phyloP scores from a whole-genome alignment of 2,113 vertebrate species.

The Nipponia nippon region DNA sequence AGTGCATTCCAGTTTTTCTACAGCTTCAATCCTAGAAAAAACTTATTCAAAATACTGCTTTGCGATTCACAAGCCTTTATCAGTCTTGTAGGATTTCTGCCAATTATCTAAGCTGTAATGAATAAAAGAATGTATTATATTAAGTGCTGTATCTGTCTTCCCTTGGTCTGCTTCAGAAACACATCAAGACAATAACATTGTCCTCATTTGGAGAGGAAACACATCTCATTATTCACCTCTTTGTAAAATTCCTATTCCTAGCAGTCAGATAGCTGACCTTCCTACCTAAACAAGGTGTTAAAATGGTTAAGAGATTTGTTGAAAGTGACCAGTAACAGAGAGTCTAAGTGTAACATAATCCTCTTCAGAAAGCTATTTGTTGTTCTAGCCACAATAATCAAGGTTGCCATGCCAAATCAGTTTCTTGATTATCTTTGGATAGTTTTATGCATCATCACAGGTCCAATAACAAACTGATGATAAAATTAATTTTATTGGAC shows the following conservation, averaged over 20 bases:
- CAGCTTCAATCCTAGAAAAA: background rate
- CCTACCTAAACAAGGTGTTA: background rate
- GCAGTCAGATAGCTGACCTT: conserved; percentile 30
- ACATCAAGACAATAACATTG: background rate
- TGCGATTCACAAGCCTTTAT: background rate
- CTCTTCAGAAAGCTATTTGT: conserved; percentile 45
- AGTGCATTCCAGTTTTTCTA: background rate
- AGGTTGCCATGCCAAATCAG: conserved; percentile 36
- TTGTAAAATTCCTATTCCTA: background rate
- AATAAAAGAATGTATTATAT: background rate
- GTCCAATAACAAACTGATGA: conserved; percentile 64
- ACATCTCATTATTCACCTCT: background rate
- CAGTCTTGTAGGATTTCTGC: background rate
- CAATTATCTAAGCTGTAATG: background rate
- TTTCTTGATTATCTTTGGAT: conserved; percentile 58
- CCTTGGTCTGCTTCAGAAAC: background rate
- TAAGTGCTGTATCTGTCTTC: background rate
- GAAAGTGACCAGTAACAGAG: conserved; percentile 54
- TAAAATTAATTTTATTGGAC: conserved; percentile 26
- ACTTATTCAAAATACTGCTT: background rate
- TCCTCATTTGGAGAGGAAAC: background rate
- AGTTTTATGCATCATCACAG: conserved; percentile 49
- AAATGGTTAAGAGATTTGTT: conserved; percentile 24
- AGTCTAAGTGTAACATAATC: conserved; percentile 52
- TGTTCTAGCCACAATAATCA: conserved; percentile 47